phyloP scores from a whole-genome alignment of 2,113 vertebrate species.

The human region DNA sequence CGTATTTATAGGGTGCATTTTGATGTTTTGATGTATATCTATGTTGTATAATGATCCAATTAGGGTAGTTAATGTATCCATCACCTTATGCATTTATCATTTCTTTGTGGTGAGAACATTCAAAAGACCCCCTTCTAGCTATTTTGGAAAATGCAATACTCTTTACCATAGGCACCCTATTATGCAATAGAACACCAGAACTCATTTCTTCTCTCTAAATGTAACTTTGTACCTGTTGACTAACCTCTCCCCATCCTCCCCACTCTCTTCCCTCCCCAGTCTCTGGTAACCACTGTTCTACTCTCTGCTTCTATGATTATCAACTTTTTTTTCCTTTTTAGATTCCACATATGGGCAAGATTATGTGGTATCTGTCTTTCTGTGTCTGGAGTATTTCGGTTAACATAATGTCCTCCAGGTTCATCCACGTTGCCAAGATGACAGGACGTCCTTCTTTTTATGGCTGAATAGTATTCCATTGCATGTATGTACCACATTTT shows the following conservation, averaged over 20 bases:
- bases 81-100: background rate
- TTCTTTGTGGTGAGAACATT: background rate
- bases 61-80: background rate
- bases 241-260: background rate
- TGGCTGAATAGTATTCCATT: background rate
- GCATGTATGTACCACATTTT: background rate
- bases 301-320: background rate
- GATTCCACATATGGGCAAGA: background rate
- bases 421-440: background rate
- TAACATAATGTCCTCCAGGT: background rate
- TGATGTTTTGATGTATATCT: background rate
- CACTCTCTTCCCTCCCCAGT: background rate
- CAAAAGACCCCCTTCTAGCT: background rate
- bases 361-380: background rate
- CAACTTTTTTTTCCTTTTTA: background rate
- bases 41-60: background rate
- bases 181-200: background rate
- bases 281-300: background rate
- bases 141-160: background rate
- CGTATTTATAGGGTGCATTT: background rate
- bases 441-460: background rate
- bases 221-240: background rate
- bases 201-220: background rate
- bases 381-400: background rate
- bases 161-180: background rate